A percentile compares a stretch with the other conserved stretches of the same genome.
These are phyloP conservation scores for Bombus pyrosoma DNA, from an alignment of 1,140 invertebrate genomes.

Conservation along the genomic window DNA sequence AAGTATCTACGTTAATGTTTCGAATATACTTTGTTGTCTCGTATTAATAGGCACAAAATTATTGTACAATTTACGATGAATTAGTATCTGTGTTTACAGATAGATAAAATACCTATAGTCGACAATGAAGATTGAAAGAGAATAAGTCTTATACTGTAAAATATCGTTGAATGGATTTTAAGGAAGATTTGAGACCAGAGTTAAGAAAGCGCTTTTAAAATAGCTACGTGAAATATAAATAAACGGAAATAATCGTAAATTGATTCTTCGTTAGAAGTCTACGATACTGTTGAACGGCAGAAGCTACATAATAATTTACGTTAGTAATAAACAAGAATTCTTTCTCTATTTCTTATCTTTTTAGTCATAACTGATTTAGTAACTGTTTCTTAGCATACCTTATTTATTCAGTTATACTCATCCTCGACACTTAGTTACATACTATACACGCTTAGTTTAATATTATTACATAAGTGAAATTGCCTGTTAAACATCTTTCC, in stretches of 20 bases:
- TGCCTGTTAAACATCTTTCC: not conserved
- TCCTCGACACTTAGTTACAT: not conserved
- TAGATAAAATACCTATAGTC: not conserved
- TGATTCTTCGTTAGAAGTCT: not conserved
- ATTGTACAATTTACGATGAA: not conserved
- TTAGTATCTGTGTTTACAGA: not conserved
- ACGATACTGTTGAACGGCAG: not conserved
- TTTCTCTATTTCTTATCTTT: not conserved
- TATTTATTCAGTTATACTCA: not conserved
- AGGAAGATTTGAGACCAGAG: not conserved
- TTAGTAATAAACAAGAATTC: not conserved
- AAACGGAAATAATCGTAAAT: not conserved
- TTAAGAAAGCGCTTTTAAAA: not conserved
- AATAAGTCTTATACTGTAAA: not conserved
- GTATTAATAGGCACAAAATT: not conserved
- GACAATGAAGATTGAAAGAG: not conserved
- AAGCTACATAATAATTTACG: not conserved
- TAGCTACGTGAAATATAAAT: not conserved
- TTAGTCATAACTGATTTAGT: not conserved
- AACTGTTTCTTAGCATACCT: not conserved
- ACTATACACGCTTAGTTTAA: not conserved
- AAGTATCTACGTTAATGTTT: too few species aligned
- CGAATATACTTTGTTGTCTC: too few species aligned
- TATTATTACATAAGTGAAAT: not conserved
- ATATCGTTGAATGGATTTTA: not conserved